Evolutionary conservation across 1,140 invertebrate species (phyloP).

Genomic region (Copidosoma floridanum): DNA sequence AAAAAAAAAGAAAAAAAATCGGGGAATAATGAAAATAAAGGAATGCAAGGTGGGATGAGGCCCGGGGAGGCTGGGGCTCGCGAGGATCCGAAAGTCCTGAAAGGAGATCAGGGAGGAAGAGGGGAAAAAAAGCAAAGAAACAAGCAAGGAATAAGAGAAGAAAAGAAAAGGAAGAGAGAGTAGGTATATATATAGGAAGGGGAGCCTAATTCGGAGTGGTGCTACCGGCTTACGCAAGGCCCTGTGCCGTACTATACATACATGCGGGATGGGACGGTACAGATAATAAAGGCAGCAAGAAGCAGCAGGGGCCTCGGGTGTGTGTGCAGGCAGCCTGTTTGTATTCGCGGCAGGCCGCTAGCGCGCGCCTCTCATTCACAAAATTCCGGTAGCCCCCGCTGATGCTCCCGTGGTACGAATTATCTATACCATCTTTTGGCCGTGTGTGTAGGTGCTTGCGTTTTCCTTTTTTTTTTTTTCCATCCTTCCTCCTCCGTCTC

Average conservation of each 20-base stretch:
- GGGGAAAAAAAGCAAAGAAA: conserved; percentile 6
- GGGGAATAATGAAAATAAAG: neutral
- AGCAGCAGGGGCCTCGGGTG: conserved; percentile 1
- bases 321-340: conserved; percentile 17
- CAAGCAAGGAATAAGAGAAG: conserved; percentile 30
- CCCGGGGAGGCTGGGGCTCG: neutral
- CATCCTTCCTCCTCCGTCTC: neutral
- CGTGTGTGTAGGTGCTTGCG: neutral
- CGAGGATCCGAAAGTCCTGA: too few species aligned
- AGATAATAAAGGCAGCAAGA: conserved; percentile 7
- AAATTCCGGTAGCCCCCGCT: conserved; percentile 23
- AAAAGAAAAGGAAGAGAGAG: conserved; percentile 33
- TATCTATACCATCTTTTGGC: too few species aligned
- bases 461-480: neutral
- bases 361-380: conserved; percentile 36
- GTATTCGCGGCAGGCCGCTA: conserved; percentile 13
- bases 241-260: too few species aligned
- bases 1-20: conserved; percentile 26
- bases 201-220: conserved; percentile 47
- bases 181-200: too few species aligned
- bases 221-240: conserved; percentile 50
- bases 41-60: neutral
- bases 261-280: too few species aligned
- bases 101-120: conserved; percentile 17
- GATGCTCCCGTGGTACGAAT: neutral